Evolutionary conservation across 2,888 invertebrate species (phyloP).

Genomic region (Noctua comes): DNA sequence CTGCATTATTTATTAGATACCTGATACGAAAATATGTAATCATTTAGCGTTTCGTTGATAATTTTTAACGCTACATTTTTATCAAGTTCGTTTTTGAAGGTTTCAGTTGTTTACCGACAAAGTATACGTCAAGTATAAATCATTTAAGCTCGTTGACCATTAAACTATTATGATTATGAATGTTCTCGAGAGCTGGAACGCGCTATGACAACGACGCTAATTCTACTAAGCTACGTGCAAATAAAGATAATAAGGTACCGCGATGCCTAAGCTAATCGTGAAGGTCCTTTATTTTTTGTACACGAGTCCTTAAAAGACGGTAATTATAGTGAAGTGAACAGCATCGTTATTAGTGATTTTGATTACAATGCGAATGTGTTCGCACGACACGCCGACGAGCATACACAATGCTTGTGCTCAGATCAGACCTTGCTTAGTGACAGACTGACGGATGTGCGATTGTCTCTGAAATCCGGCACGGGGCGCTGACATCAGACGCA

Average conservation of each 20-base stretch:
- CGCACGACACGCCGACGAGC: slow-evolving; percentile 75
- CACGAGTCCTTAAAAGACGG: slow-evolving; percentile 62
- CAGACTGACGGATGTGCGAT: slow-evolving; percentile 86
- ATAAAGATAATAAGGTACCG: slow-evolving; percentile 28
- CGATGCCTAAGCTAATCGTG: slow-evolving; percentile 22
- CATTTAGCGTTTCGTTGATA: slow-evolving; percentile 28
- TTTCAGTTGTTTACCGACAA: slow-evolving; percentile 20
- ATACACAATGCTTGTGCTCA: slow-evolving; percentile 76
- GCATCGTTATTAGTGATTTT: slow-evolving; percentile 76
- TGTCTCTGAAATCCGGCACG: slow-evolving; percentile 73
- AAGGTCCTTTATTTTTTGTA: slow-evolving; percentile 65
- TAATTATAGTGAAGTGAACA: slow-evolving; percentile 77
- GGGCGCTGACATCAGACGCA: slow-evolving; percentile 63
- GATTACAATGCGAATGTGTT: slow-evolving; percentile 80
- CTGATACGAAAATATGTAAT: slow-evolving; percentile 40
- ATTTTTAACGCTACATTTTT: slow-evolving; percentile 44
- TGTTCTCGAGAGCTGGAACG: background rate
- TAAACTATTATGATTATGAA: background rate
- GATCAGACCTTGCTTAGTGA: slow-evolving; percentile 82
- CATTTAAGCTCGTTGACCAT: background rate
- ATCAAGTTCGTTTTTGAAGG: slow-evolving; percentile 15
- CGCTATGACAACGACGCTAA: background rate
- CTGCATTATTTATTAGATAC: slow-evolving; percentile 54
- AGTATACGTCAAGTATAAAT: background rate
- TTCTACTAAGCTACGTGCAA: background rate